Evolutionary conservation across 2,888 invertebrate genomes (phyloP).

Genomic region (Sceliomorpha sp.): DNA sequence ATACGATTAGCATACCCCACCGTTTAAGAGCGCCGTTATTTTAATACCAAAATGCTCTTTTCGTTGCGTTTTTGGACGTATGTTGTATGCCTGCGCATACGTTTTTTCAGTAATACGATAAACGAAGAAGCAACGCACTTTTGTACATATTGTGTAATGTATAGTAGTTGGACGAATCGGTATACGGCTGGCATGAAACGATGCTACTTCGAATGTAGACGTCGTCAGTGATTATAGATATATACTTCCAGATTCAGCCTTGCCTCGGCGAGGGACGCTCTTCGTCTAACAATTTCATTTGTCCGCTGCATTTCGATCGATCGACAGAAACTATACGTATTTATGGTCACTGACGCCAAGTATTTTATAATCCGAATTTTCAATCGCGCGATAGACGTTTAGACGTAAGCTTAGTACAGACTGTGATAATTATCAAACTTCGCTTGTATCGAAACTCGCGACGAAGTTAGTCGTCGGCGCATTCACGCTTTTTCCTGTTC

Average conservation of each 20-base stretch:
- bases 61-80: too few relatives aligned
- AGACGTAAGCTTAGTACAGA: constrained; percentile 73
- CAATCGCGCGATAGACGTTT: constrained; percentile 48
- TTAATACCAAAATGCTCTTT: constrained; percentile 40
- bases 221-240: neutral
- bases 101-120: too few relatives aligned
- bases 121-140: too few relatives aligned
- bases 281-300: too few relatives aligned
- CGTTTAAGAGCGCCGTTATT: constrained; percentile 42
- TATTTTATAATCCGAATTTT: too few relatives aligned
- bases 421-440: constrained; percentile 77
- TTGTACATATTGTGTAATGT: constrained; percentile 3
- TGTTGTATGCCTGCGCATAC: neutral
- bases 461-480: constrained; percentile 2
- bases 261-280: too few relatives aligned
- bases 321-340: too few relatives aligned
- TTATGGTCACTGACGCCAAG: too few relatives aligned
- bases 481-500: neutral
- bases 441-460: constrained; percentile 56
- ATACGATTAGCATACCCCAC: constrained; percentile 8
- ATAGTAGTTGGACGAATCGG: neutral
- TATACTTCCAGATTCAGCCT: too few relatives aligned
- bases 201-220: neutral
- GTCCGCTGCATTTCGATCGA: too few relatives aligned
- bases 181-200: too few relatives aligned